phyloP scores from a whole-genome alignment of 2,888 invertebrate genomes.

The Muschampia plurimacula region DNA sequence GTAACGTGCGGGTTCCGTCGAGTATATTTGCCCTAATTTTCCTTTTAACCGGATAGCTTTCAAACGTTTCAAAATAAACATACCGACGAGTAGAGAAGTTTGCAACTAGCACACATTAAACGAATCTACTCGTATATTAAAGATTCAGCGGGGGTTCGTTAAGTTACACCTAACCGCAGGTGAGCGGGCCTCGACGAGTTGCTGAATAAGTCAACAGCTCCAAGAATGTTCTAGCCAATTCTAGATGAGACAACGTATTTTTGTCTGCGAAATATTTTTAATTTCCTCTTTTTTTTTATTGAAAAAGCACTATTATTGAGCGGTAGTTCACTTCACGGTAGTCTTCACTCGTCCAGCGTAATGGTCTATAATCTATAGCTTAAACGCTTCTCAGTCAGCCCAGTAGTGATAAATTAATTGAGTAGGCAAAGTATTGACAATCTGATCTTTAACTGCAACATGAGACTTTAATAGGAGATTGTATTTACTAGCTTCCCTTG shows the following conservation, averaged over 20 bases:
- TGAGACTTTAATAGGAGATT: too few relatives aligned
- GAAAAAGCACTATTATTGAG: background rate
- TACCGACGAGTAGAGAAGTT: conserved; percentile 56
- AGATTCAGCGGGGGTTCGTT: conserved; percentile 82
- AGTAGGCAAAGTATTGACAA: too few relatives aligned
- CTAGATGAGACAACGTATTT: conserved; percentile 17
- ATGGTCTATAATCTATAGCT: too few relatives aligned
- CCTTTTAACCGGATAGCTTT: conserved; percentile 53
- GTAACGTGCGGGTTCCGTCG: conserved; percentile 7
- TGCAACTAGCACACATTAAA: conserved; percentile 78
- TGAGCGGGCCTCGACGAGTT: conserved; percentile 65
- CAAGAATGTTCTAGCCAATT: conserved; percentile 46
- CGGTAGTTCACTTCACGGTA: background rate
- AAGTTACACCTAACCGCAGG: conserved; percentile 83
- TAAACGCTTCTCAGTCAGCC: too few relatives aligned
- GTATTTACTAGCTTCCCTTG: too few relatives aligned
- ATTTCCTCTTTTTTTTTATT: background rate
- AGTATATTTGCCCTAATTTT: conserved; percentile 50
- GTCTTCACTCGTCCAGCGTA: too few relatives aligned
- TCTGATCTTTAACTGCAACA: too few relatives aligned
- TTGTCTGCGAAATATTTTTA: background rate
- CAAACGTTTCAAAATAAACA: conserved; percentile 68
- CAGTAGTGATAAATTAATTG: too few relatives aligned
- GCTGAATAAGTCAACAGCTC: conserved; percentile 76
- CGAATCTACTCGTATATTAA: conserved; percentile 74